Base-by-base conservation (phyloP, 1,140 invertebrate species). In the Hormaphis cornu region DNA sequence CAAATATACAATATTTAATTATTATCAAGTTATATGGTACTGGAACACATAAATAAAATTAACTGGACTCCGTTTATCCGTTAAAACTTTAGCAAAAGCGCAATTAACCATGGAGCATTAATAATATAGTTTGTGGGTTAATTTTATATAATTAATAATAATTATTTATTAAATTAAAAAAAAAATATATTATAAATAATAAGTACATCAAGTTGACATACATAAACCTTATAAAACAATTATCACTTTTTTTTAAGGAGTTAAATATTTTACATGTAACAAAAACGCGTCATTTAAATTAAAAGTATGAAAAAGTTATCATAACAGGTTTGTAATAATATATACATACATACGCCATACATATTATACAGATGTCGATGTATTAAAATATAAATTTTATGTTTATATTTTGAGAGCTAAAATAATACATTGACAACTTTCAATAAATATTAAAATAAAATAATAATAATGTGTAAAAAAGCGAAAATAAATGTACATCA, bases 391-490 rank as follows among this genome's bases (percentile, higher is more conserved):
- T 61, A 61, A 18, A 61, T 44, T 44, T 63, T n/a, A 33, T 48
- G 48, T 63, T 63, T 12, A 63, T 63, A 48, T 33, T 5, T 48
- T 63, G 24, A 63, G 18, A 63, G 59, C 28, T 63, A 48, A 16
- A n/a, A 63, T 63, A 48, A 63, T 46, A 30, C 24, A 9, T 58
- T 28, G 40, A 63, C 42, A 63, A 63, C 44, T 33, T 61, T 61
- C 28, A 63, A 63, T 63, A 63, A 46, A 63, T 63, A 63, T 63
- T 48, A 48, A 44, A 59, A 42, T 26, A 63, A 26, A 61, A 61
- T 61, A 59, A 59, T 58, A 58, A 58, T 35, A 54, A n/a, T n/a
- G 48, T 63, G 28, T 63, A 63, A 48, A 63, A 63, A 63, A 63
- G 42, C 26, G 12, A 48, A 63, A 44, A 63, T 44, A 22, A 63